Base-by-base conservation (phyloP, 2,888 invertebrate genomes). In the Ophion obscuratus region DNA sequence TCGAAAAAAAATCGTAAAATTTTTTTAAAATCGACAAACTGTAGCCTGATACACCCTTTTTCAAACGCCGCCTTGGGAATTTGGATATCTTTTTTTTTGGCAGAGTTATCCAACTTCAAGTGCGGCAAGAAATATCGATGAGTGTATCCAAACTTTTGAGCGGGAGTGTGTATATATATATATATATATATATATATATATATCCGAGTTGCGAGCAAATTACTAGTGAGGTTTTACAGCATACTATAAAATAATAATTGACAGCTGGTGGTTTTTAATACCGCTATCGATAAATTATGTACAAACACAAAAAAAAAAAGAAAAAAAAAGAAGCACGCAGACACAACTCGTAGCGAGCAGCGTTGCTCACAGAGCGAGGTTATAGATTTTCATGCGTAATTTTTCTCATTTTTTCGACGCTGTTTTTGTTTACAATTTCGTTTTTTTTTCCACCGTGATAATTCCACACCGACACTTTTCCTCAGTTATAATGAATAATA, bases 331-430 rank as follows among this genome's bases (percentile, higher is more conserved):
- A 75, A 82, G 75, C 44, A 76, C 62, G 71, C 75, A 73, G 47
- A 64, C 82, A 86, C 80, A 80, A 83, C 86, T 68, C 73, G 79
- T 73, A 83, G 83, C 85, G 83, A 86, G 83, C 85, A 86, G 83
- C 83, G 80, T 86, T 83, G 83, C 83, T 68, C 68, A 83, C 74
- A 76, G 71, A 83, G 83, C 83, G 83, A 86, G 80, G 80, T 64
- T 61, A 36, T 10, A 36, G 40, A 31, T 47, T 24, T 44, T 44
- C 20, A 44, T 20, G 20, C 17, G 20, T 20, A 47, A 64, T 61
- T 84, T 44, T 57, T 31, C 62, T 70, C 47, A 10, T 57, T 57
- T 66, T 7, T 44, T 53, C 79, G 71, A 40, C 17, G 24, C n/a
- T 44, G 10, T 44, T 36, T 53, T 57, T 62, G 44, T 59, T 62